Evolutionary conservation across 2,888 invertebrate genomes (phyloP), one percentile per base, ranked within the genome.

Genomic region (Xanthia icteritia): DNA sequence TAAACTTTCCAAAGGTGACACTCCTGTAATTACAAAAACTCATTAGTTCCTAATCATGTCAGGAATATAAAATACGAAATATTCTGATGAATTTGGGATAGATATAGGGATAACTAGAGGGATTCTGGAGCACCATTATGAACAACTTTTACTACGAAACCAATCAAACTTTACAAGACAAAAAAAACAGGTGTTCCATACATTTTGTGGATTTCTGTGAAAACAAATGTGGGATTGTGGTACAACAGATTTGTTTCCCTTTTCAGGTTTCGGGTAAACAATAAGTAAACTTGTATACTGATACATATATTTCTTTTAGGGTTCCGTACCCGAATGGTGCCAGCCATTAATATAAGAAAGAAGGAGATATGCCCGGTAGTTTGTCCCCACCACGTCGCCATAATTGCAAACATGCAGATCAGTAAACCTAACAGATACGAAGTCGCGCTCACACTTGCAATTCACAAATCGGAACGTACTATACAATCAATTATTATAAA

Each of bases 1-100:
- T 51, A 88, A 68, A 2, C 27, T 6, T 56, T 66, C 15, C 23
- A 88, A 68, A 5, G 48, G 42, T 39, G 88, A 89, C 8, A 54
- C 15, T n/a, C 77, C 88, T 88, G 58, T 15, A 54, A 70, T 48
- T n/a, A 69, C 1, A 67, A 36, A 56, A n/a, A 15, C 15, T 11
- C 31, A 71, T 73, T 39, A 76, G 5, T 60, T 42, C 23, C 45
- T 31, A 45, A 45, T 45, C 6, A 66, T 66, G 27, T 27, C 27
- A 31, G 20, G 1, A 66, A 48, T 66, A 15, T 20, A 8, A 20
- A 27, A 27, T 0, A 27, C 13, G 6, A 66, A 66, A 45, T 31
- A 45, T 27, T 66, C 13, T 27, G 2, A 27, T 45, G 20, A 42
- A 20, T 27, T 5, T 42, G 23, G 8, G 63, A 39, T n/a, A 60